These are phyloP conservation scores for Saccostrea cuccullata DNA, from an alignment of 1,140 invertebrate species.

Conservation along the genomic window DNA sequence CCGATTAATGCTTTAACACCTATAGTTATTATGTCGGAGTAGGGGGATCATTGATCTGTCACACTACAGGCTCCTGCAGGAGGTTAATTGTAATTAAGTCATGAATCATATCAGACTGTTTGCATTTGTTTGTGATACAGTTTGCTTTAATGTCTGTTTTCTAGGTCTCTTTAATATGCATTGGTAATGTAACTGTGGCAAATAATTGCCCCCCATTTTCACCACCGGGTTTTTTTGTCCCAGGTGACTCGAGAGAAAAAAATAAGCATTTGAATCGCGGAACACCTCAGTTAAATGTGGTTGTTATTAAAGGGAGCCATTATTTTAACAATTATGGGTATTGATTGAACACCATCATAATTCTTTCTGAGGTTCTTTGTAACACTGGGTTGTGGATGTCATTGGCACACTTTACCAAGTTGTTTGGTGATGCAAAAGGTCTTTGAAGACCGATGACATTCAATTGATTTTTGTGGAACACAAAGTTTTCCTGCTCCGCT, in stretches of 20 bases:
- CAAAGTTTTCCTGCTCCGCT: neutral
- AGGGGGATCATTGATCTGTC: neutral
- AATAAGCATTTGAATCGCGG: neutral
- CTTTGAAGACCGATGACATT: slow-evolving; percentile 13
- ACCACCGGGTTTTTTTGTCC: neutral
- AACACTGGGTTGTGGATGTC: slow-evolving; percentile 7
- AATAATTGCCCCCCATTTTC: slow-evolving; percentile 3
- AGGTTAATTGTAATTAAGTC: slow-evolving; percentile 14
- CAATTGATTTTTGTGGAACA: neutral
- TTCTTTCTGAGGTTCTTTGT: neutral
- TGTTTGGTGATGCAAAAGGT: neutral
- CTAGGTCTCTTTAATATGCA: neutral
- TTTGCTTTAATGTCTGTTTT: neutral
- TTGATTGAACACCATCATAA: slow-evolving; percentile 10
- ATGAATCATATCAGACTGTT: neutral
- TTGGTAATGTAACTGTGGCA: neutral
- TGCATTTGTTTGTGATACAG: neutral
- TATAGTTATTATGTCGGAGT: neutral
- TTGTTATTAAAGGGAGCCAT: slow-evolving; percentile 28
- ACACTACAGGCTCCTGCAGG: neutral
- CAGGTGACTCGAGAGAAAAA: neutral
- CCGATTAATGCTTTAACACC: neutral
- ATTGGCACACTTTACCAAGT: neutral
- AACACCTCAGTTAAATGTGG: slow-evolving; percentile 4
- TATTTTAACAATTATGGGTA: slow-evolving; percentile 21